Conservation (phyloP, 1,140 invertebrate species). For the Scaptomyza pallida region DNA sequence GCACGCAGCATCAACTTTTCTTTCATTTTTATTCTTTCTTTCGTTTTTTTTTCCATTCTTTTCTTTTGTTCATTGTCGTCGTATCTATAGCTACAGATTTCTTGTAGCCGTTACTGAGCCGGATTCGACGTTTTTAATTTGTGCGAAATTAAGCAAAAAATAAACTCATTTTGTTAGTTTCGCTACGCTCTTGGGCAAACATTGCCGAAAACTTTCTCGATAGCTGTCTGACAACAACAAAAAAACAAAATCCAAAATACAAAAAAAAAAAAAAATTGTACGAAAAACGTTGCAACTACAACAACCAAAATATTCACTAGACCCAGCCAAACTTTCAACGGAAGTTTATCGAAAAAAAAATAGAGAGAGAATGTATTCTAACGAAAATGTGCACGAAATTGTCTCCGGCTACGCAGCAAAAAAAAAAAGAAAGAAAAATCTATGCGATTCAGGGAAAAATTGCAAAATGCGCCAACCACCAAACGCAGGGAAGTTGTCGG, state of each 20-base stretch:
- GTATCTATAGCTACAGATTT: constrained; percentile 22
- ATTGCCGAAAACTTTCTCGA: constrained; percentile 76
- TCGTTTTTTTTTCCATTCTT: constrained; percentile 28
- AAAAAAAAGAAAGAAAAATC: constrained; percentile 52
- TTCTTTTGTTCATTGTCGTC: constrained; percentile 33
- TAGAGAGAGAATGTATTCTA: constrained; percentile 14
- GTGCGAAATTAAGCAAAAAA: constrained; percentile 82
- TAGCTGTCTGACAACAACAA: constrained; percentile 69
- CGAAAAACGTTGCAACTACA: too few species aligned
- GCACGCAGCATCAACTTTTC: constrained; percentile 33
- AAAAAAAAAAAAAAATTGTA: constrained; percentile 1
- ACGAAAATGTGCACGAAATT: constrained; percentile 52
- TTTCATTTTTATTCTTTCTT: background rate
- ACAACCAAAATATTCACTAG: constrained; percentile 9
- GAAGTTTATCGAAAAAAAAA: constrained; percentile 27
- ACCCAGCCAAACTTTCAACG: constrained; percentile 49
- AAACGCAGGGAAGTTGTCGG: constrained; percentile 29
- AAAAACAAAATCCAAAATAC: constrained; percentile 21
- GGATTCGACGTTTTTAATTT: constrained; percentile 74
- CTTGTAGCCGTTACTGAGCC: constrained; percentile 42
- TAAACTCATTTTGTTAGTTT: constrained; percentile 75
- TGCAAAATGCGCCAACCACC: constrained; percentile 38
- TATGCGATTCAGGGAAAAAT: constrained; percentile 41
- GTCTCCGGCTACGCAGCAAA: constrained; percentile 35
- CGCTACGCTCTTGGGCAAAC: constrained; percentile 66